Evolutionary conservation across 1,140 invertebrate species (phyloP).

Genomic region (Aphelinus certus): DNA sequence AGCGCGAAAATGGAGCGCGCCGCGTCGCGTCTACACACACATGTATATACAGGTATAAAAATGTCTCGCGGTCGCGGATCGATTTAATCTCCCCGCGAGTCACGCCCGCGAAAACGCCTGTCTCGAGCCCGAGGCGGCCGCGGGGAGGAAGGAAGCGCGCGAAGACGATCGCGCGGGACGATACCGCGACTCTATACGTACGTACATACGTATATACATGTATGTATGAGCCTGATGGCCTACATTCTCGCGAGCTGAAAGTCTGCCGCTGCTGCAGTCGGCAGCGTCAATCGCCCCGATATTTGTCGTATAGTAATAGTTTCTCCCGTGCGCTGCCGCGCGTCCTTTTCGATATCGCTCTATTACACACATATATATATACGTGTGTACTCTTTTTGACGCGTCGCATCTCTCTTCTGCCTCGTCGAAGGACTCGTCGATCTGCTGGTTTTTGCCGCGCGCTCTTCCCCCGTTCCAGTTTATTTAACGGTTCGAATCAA

Average conservation of each 20-base stretch:
- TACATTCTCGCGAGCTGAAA: conserved; percentile 6
- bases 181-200: neutral
- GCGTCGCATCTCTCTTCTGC: no score
- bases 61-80: neutral
- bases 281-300: conserved; percentile 6
- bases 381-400: no score
- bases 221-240: neutral
- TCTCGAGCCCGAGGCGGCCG: neutral
- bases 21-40: no score
- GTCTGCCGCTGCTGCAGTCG: neutral
- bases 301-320: conserved; percentile 23
- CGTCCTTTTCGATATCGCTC: neutral
- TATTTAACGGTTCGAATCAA: no score
- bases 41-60: no score
- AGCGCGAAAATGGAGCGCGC: no score
- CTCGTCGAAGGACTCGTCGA: no score
- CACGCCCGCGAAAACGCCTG: neutral
- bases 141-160: conserved; percentile 1
- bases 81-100: no score
- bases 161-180: neutral
- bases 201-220: no score
- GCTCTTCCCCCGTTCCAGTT: no score
- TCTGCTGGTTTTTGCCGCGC: no score
- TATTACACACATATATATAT: neutral
- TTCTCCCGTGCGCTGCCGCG: conserved; percentile 9